A percentile compares a stretch with the other conserved stretches of the same genome.
Evolutionary conservation across 2,888 invertebrate species (phyloP).

Genomic region (Tiliacea citrago): DNA sequence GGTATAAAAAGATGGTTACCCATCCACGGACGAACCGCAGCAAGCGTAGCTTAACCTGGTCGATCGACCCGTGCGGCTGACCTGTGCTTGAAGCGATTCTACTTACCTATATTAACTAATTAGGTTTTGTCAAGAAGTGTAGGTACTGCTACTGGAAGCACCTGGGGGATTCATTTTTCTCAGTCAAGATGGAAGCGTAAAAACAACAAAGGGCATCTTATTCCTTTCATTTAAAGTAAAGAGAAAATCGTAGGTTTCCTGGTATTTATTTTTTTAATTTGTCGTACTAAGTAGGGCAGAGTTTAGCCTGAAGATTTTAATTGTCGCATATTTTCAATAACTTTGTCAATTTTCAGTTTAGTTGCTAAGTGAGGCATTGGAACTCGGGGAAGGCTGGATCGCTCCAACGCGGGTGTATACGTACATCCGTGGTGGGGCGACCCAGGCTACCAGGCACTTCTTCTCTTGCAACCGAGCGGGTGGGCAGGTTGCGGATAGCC

Average conservation of each 20-base stretch:
- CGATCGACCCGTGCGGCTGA: too few relatives aligned
- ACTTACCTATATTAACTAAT: slow-evolving; percentile 4
- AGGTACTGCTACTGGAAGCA: slow-evolving; percentile 26
- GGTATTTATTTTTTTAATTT: slow-evolving; percentile 31
- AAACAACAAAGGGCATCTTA: slow-evolving; percentile 39
- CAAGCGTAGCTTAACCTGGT: too few relatives aligned
- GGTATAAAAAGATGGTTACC: too few relatives aligned
- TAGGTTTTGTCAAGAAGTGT: slow-evolving; percentile 38
- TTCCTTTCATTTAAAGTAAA: slow-evolving; percentile 36
- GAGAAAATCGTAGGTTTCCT: slow-evolving; percentile 13
- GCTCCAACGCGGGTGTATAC: too few relatives aligned
- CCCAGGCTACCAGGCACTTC: too few relatives aligned
- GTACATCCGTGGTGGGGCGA: too few relatives aligned
- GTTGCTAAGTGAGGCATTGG: neutral
- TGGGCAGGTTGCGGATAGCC: too few relatives aligned
- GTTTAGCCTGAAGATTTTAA: slow-evolving; percentile 1
- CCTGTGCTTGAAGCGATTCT: too few relatives aligned
- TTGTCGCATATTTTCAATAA: neutral
- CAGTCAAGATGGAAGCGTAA: slow-evolving; percentile 35
- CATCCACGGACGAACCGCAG: too few relatives aligned
- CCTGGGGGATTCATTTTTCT: slow-evolving; percentile 52
- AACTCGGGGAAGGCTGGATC: too few relatives aligned
- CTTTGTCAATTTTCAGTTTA: neutral
- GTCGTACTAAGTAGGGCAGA: neutral
- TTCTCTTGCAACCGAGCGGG: too few relatives aligned